These are phyloP conservation scores for Bombylius major DNA, from an alignment of 2,888 invertebrate genomes.

Conservation along the genomic window DNA sequence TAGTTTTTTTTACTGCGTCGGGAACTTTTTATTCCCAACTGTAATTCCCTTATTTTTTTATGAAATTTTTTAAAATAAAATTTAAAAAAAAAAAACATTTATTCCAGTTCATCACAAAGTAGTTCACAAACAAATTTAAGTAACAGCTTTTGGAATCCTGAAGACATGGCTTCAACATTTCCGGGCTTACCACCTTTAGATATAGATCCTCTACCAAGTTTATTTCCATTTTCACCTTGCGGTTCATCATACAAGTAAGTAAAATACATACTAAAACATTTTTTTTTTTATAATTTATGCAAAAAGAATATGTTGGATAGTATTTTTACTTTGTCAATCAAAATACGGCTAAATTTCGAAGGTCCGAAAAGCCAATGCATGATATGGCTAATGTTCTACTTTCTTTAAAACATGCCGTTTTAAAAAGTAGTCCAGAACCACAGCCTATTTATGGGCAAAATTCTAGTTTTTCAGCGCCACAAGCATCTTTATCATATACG, in stretches of 20 bases:
- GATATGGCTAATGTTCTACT: conserved; percentile 82
- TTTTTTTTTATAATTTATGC: not conserved
- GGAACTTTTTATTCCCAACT: too few relatives aligned
- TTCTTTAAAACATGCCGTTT: conserved; percentile 76
- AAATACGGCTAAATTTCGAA: conserved; percentile 15
- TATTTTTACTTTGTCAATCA: not conserved
- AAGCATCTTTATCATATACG: conserved; percentile 41
- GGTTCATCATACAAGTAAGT: conserved; percentile 63
- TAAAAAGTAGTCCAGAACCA: conserved; percentile 51
- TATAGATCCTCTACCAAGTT: conserved; percentile 72
- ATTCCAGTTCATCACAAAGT: conserved; percentile 18
- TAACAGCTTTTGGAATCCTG: conserved; percentile 44
- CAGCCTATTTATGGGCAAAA: conserved; percentile 36
- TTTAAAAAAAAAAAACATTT: too few relatives aligned
- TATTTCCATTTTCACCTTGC: conserved; percentile 79
- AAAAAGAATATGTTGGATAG: not conserved
- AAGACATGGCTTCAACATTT: conserved; percentile 77
- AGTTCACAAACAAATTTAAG: conserved; percentile 21
- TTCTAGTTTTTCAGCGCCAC: conserved; percentile 31
- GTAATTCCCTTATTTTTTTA: too few relatives aligned
- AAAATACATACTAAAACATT: not conserved
- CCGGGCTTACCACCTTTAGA: conserved; percentile 66
- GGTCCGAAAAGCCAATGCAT: conserved; percentile 45
- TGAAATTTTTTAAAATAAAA: too few relatives aligned
- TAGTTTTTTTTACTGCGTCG: too few relatives aligned